Evolutionary conservation across 2,113 vertebrate genomes (phyloP), one percentile per base, ranked within the genome.

Genomic region (Chamaea fasciata): DNA sequence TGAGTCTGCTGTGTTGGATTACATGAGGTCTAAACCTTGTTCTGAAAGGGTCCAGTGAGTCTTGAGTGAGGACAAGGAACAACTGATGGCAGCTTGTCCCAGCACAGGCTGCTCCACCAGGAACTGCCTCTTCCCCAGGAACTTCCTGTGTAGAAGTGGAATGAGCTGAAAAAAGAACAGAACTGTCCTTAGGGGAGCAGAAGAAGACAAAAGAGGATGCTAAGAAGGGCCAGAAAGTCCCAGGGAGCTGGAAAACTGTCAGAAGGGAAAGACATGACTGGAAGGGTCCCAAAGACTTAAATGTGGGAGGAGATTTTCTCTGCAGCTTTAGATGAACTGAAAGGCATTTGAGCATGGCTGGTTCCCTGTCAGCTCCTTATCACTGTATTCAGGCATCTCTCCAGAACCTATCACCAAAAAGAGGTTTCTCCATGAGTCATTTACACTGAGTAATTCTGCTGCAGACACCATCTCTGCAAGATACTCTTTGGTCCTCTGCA

Each of bases 321-420:
- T 68, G 47, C 47, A 47, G 65, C 2, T 91, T 84, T 41, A 78
- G 64, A 70, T 71, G 83, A 89, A 81, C 60, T 75, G 60, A 65
- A 89, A 90, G 46, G 64, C 50, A 30, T 70, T 73, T 89, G 80
- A 90, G 52, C 41, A 17, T 68, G 95, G 52, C 68, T 84, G 47
- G 35, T 81, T 92, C 64, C 60, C 60, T 88, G 59, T 93, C 89
- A 93, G 60, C 93, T 91, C 82, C 81, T 83, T 90, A 80, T 77
- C 85, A 70, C 70, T 18, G 3, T 12, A 9, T 63, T 86, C 89
- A 88, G 90, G 91, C 63, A 70, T 23, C 59, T 74, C 15, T 86
- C 82, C 90, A 91, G 85, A 74, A 24, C 46, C 79, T 52, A 52
- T 55, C 71, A 86, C 60, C 68, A 74, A 35, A 50, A 80, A 56